Base-by-base conservation (phyloP, 2,797 vertebrate species). In the Hipposideros larvatus region DNA sequence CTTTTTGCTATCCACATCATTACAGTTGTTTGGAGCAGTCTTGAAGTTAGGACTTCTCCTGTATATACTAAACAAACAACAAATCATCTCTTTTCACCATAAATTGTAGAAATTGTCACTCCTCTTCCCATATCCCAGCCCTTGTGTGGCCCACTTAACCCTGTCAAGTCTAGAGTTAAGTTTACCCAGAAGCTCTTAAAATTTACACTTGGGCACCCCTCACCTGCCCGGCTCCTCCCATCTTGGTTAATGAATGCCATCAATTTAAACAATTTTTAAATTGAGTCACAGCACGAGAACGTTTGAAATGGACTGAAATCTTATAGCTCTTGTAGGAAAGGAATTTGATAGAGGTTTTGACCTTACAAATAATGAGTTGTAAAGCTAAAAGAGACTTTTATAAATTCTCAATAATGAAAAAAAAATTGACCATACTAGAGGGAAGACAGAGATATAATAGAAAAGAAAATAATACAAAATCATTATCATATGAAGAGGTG, bases 191-290 rank as follows among this genome's bases (percentile, higher is more conserved):
- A 93, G 74, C 55, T 84, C 73, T 31, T n/a, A 26, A 89, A 55
- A 59, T 90, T 90, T 94, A 74, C 91, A 48, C 82, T 91, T 55
- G 16, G 8, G 77, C 1, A 26, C 31, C 61, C 41, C 77, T 91
- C 51, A 83, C 34, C 53, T 78, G 51, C 46, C 74, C 41, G 28
- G n/a, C 70, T 51, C 70, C 73, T 75, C 79, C 77, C 51, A 4
- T 28, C 71, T 93, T 94, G 24, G 93, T 97, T 96, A 98, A 97
- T 96, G 74, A 97, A 87, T 94, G 87, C 79, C 77, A n/a, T 86
- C 59, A 48, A 75, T 84, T 86, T 94, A 90, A 90, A 95, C 91
- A 80, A 59, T 63, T 90, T 79, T 80, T 46, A 70, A 87, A 48
- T 65, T 65, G 59, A 90, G 51, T 84, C 66, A 57, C 51, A 26